phyloP scores from a whole-genome alignment of 2,797 vertebrate genomes.

The Myotis myotis region DNA sequence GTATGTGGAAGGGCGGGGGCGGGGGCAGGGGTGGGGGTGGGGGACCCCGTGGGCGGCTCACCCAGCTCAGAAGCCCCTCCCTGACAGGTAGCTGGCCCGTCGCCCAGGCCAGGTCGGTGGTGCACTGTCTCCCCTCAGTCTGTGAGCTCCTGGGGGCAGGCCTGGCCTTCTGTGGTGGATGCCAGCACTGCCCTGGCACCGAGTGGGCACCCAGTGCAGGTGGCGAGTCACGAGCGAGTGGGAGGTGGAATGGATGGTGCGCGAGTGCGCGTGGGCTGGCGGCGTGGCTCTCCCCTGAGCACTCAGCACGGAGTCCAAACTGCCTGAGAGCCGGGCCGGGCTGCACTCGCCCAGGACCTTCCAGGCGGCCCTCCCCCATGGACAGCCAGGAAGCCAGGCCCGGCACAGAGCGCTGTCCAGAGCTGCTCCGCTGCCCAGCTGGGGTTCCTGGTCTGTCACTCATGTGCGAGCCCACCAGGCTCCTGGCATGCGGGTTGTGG shows the following conservation, averaged over 20 bases:
- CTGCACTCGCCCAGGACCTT: neutral
- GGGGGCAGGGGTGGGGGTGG: neutral
- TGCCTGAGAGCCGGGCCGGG: neutral
- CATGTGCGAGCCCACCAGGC: neutral
- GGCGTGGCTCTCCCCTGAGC: neutral
- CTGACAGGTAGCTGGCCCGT: rapidly evolving
- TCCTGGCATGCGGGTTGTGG: neutral
- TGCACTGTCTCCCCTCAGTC: too few relatives aligned
- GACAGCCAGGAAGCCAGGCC: neutral
- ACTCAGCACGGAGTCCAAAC: neutral
- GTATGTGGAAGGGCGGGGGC: conserved; percentile 72
- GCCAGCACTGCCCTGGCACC: neutral
- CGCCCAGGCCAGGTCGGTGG: too few relatives aligned
- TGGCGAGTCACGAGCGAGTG: neutral
- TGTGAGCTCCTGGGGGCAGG: neutral
- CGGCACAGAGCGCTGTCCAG: neutral
- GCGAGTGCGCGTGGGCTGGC: rapidly evolving
- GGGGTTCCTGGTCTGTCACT: neutral
- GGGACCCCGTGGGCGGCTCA: rapidly evolving
- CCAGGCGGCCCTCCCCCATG: too few relatives aligned
- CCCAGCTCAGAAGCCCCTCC: neutral
- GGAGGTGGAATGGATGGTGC: neutral
- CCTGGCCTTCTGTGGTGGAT: neutral
- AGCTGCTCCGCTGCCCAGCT: neutral
- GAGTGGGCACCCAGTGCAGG: neutral